phyloP scores from a whole-genome alignment of 92 coral and sea anemone genomes.

The Heteractis magnifica region DNA sequence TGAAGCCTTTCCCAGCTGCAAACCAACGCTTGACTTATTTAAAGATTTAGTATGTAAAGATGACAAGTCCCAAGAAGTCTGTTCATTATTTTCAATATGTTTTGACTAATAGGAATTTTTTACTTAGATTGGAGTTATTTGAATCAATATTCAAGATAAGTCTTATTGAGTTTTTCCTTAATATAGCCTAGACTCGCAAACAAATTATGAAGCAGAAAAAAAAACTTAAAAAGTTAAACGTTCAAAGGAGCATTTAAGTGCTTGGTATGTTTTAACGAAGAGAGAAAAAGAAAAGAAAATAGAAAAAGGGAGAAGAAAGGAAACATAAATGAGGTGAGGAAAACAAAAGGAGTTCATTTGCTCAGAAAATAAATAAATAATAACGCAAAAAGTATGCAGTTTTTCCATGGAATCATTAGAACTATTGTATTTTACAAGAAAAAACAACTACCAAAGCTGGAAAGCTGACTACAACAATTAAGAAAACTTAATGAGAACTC shows the following conservation, averaged over 20 bases:
- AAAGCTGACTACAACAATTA: constrained; percentile 7
- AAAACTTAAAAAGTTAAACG: not conserved
- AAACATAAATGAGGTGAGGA: not conserved
- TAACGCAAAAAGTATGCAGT: not conserved
- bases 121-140: not conserved
- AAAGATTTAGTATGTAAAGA: not conserved
- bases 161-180: not conserved
- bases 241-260: not conserved
- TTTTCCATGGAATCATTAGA: not conserved
- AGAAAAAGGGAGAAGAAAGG: not conserved
- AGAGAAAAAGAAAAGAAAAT: not conserved
- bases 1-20: constrained; percentile 5
- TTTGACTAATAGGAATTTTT: constrained; percentile 14
- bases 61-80: constrained; percentile 22
- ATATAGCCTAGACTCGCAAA: not conserved
- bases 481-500: not conserved
- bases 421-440: not conserved
- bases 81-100: not conserved
- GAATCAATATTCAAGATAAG: not conserved
- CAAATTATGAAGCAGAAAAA: not conserved
- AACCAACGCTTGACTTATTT: not conserved
- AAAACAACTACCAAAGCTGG: not conserved
- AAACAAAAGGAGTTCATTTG: constrained; percentile 1
- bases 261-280: not conserved
- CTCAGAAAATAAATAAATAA: not conserved